phyloP scores from a whole-genome alignment of 2,888 invertebrate genomes.

The Pelosia muscerda region DNA sequence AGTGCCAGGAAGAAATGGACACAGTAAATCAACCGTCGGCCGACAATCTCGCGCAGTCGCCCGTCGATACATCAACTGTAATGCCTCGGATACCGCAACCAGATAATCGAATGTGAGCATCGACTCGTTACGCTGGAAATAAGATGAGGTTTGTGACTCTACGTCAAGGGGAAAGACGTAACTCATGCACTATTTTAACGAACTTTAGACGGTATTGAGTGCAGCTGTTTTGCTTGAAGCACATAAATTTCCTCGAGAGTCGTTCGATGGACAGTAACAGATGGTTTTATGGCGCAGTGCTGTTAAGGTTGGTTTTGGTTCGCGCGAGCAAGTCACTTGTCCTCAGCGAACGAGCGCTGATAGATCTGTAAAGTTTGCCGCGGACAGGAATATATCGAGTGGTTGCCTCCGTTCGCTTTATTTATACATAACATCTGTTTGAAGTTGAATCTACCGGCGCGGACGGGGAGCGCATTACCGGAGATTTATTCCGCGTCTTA shows the following conservation, averaged over 20 bases:
- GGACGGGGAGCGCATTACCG: constrained; percentile 85
- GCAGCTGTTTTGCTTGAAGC: constrained; percentile 37
- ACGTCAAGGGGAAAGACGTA: constrained; percentile 65
- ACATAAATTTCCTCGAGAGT: constrained; percentile 41
- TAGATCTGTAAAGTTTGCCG: constrained; percentile 87
- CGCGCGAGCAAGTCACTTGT: constrained; percentile 63
- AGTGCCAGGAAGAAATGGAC: constrained; percentile 84
- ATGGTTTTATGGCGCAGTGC: constrained; percentile 34
- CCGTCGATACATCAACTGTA: constrained; percentile 86
- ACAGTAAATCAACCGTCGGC: constrained; percentile 82
- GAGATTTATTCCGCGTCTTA: constrained; percentile 87
- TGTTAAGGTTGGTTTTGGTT: constrained; percentile 69
- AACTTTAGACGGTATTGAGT: constrained; percentile 63
- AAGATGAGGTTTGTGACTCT: constrained; percentile 80
- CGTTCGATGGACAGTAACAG: constrained; percentile 39
- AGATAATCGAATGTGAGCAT: constrained; percentile 87
- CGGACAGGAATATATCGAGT: constrained; percentile 87
- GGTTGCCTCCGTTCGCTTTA: constrained; percentile 87
- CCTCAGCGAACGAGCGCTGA: constrained; percentile 70
- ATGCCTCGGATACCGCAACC: constrained; percentile 85
- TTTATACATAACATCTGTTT: constrained; percentile 87
- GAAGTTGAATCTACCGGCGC: constrained; percentile 86
- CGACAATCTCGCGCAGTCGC: constrained; percentile 84
- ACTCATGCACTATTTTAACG: constrained; percentile 50
- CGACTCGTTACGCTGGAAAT: constrained; percentile 86